phyloP scores from a whole-genome alignment of 1,140 invertebrate genomes.

The Goniozus legneri region DNA sequence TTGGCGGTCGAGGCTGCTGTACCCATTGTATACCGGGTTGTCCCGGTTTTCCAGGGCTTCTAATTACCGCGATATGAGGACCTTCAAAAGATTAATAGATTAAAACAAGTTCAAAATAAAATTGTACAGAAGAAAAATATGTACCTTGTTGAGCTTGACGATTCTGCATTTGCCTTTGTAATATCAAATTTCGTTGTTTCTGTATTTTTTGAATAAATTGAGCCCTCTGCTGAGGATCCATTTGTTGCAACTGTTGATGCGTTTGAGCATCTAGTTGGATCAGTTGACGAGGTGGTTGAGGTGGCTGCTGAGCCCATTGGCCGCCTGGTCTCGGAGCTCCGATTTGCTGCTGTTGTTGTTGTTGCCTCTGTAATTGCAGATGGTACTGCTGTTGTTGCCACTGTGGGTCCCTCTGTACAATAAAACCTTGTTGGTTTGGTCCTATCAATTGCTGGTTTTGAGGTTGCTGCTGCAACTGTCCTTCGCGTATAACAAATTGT shows the following conservation, averaged over 20 bases:
- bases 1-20: conserved; percentile 52
- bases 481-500: conserved; percentile 57
- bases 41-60: conserved; percentile 52
- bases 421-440: conserved; percentile 53
- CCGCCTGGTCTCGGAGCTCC: conserved; percentile 43
- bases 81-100: no score
- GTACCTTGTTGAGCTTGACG: conserved; percentile 54
- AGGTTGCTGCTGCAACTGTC: conserved; percentile 57
- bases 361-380: conserved; percentile 46
- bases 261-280: conserved; percentile 77
- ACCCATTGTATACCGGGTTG: conserved; percentile 50
- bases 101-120: no score
- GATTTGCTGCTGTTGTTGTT: conserved; percentile 52
- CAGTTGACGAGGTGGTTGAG: conserved; percentile 59
- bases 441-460: conserved; percentile 49
- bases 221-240: conserved; percentile 73
- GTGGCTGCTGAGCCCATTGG: conserved; percentile 51
- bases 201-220: conserved; percentile 75
- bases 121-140: no score
- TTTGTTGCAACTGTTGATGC: conserved; percentile 77
- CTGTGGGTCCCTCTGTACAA: conserved; percentile 60
- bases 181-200: conserved; percentile 61
- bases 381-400: conserved; percentile 53
- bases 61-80: conserved; percentile 54
- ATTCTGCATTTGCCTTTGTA: conserved; percentile 56